Base-by-base conservation (phyloP, 2,888 invertebrate species). In the Apodemia zela region DNA sequence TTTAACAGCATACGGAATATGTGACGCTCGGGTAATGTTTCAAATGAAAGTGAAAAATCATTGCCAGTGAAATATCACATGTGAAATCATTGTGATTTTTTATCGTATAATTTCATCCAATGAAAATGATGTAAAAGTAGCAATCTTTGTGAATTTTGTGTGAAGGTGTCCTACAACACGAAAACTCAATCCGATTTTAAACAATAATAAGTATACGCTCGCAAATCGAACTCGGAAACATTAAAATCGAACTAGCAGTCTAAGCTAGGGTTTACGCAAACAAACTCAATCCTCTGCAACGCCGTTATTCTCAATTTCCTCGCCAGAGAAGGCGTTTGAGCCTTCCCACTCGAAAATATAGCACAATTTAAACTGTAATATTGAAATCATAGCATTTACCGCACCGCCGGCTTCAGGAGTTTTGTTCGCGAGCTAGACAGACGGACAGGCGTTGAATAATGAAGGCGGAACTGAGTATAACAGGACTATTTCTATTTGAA, bases 361-460 rank as follows among this genome's bases (percentile, higher is more conserved):
- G n/a, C 13, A 29, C 57, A 57, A 29, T 57, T 54, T 54, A 25
- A 54, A 25, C 21, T n/a, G 54, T 54, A 54, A 54, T 29, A 25
- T 54, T 54, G 54, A 25, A 54, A 54, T 54, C 54, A 25, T 15
- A 54, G 54, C 54, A 15, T 21, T 54, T 25, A 25, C 54, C 15
- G 54, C 54, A 54, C 51, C 6, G 54, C n/a, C 25, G 54, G 25
- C 54, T 25, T 54, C 54, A 54, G 54, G 54, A 54, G 54, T 29
- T 54, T 51, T 51, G 51, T 51, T 51, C 51, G 13, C 6, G 54
- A 15, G 42, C 64, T 62, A 54, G 64, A 62, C 65, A 58, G 67
- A 66, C 65, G 47, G 66, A 65, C 66, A 65, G 71, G 66, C 65
- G 64, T 68, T 71, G 69, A 67, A 68, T 68, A 68, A 69, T 70